Conservation (phyloP, 2,797 vertebrate species). For the Sylvia borin region DNA sequence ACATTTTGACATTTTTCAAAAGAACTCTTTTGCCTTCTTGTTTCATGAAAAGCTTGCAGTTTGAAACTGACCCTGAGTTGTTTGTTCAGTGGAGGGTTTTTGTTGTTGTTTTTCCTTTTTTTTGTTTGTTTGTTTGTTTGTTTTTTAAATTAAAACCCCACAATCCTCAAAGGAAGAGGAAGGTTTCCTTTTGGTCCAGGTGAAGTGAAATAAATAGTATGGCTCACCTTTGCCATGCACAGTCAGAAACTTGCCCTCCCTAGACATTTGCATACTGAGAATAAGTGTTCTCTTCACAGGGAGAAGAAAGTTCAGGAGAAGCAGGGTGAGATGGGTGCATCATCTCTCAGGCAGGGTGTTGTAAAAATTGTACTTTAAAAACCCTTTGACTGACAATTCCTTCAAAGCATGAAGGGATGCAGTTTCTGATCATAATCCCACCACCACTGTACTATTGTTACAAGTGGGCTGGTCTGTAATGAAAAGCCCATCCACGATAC, state of each 20-base stretch:
- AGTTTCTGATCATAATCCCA: neutral
- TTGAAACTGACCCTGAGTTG: neutral
- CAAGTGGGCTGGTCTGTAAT: neutral
- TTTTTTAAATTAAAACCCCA: neutral
- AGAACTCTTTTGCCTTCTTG: neutral
- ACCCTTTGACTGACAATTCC: neutral
- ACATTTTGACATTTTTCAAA: neutral
- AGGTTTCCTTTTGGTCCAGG: neutral
- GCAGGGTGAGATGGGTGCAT: neutral
- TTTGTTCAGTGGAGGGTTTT: too few relatives aligned
- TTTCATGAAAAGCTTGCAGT: neutral
- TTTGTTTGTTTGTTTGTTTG: fast-evolving
- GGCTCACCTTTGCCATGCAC: fast-evolving
- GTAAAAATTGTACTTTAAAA: neutral
- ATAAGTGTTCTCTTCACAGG: neutral
- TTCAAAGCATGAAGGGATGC: neutral
- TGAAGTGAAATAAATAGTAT: neutral
- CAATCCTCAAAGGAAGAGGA: neutral
- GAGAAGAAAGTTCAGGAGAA: neutral
- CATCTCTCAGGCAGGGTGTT: neutral
- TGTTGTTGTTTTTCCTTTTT: fast-evolving
- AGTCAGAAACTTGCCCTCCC: neutral
- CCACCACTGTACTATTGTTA: neutral
- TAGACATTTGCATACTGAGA: neutral
- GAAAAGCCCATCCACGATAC: neutral